Conservation (phyloP, 2,888 invertebrate species). For the Tenodera sinensis region DNA sequence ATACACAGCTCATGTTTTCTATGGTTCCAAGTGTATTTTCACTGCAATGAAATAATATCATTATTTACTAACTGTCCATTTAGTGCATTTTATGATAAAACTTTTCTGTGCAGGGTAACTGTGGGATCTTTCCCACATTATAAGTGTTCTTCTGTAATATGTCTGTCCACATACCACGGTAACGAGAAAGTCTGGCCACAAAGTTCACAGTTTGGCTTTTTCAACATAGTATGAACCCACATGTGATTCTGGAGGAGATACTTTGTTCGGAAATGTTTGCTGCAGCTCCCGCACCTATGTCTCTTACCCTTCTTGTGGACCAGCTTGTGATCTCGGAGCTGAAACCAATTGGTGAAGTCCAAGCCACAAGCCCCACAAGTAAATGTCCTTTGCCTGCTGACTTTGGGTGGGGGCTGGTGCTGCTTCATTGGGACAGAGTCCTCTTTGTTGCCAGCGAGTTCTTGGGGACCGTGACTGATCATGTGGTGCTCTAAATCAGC, state of each 20-base stretch:
- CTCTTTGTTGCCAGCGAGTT: neutral
- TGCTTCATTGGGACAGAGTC: neutral
- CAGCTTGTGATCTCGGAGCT: neutral
- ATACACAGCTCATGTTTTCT: no score
- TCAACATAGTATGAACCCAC: neutral
- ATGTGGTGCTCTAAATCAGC: neutral
- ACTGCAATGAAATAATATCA: no score
- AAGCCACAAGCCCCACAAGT: neutral
- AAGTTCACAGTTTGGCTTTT: neutral
- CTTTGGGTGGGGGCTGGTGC: neutral
- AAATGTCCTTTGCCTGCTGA: neutral
- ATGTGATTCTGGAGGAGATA: neutral
- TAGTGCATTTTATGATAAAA: neutral
- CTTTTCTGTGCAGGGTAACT: neutral
- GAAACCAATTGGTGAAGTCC: neutral
- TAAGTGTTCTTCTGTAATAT: neutral
- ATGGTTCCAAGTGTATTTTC: no score
- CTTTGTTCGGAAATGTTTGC: neutral
- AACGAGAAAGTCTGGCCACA: neutral
- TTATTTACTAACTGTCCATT: neutral
- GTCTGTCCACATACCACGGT: neutral
- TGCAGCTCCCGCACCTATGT: neutral
- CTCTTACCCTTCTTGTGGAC: neutral
- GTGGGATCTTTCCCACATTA: neutral
- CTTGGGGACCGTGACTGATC: neutral